Conservation (phyloP, 2,113 vertebrate genomes). For the Oreocharis arfaki region DNA sequence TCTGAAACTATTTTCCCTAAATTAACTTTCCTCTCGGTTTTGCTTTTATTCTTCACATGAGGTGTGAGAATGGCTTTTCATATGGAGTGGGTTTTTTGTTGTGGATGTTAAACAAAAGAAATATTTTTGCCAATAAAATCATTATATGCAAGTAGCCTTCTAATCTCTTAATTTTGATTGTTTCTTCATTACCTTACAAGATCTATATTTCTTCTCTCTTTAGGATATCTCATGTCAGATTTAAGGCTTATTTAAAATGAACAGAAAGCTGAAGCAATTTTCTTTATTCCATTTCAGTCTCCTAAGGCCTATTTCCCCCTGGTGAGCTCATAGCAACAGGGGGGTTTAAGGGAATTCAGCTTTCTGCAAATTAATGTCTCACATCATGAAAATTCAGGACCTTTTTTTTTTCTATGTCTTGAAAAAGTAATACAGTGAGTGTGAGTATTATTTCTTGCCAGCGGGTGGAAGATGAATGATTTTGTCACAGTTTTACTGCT, state of each 20-base stretch:
- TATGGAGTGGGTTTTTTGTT: conserved; percentile 13
- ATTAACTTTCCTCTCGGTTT: conserved; percentile 44
- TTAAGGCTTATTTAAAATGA: conserved; percentile 88
- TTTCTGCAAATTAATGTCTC: conserved; percentile 89
- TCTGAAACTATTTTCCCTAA: conserved; percentile 39
- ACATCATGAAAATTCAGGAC: conserved; percentile 87
- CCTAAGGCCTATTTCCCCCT: conserved; percentile 84
- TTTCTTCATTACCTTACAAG: conserved; percentile 76
- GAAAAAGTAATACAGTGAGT: conserved; percentile 87
- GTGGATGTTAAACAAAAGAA: conserved; percentile 60
- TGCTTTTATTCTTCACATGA: conserved; percentile 16
- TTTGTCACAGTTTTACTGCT: conserved; percentile 90
- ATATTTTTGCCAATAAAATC: conserved; percentile 34
- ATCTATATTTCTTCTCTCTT: conserved; percentile 78
- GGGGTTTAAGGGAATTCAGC: conserved; percentile 86
- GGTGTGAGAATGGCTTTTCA: conserved; percentile 29
- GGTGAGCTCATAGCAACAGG: conserved; percentile 85
- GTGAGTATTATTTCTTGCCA: conserved; percentile 89
- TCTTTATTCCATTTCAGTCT: conserved; percentile 86
- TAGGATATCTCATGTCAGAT: conserved; percentile 82
- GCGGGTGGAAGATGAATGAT: conserved; percentile 89
- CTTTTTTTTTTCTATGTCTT: conserved; percentile 72
- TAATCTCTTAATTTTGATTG: conserved; percentile 78
- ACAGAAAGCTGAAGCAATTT: conserved; percentile 88
- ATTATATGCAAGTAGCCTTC: conserved; percentile 63